Percentiles rank a stretch among this genome's conserved stretches.
Conservation (phyloP, 2,888 invertebrate genomes). For the Cyrtodaria siliqua region DNA sequence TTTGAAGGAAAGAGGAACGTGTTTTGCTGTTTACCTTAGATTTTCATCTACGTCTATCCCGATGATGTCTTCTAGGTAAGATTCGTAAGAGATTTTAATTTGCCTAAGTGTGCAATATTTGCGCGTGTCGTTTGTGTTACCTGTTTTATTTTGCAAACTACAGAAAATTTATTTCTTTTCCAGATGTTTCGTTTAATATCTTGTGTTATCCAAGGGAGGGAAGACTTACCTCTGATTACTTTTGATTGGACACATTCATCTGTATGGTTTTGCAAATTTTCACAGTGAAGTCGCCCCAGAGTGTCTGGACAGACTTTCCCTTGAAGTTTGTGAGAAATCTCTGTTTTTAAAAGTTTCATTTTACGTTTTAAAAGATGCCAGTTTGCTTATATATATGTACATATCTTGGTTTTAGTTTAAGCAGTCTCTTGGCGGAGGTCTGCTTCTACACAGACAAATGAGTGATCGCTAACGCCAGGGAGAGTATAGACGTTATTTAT, state of each 20-base stretch:
- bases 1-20: too few relatives aligned
- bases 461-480: conserved; percentile 8
- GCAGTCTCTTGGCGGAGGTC: not conserved
- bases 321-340: not conserved
- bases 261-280: not conserved
- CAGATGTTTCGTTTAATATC: conserved; percentile 1
- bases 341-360: not conserved
- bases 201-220: conserved; percentile 15
- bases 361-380: too few relatives aligned
- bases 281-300: too few relatives aligned
- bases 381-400: too few relatives aligned
- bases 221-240: conserved; percentile 1
- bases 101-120: too few relatives aligned
- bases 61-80: too few relatives aligned
- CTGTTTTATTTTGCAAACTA: too few relatives aligned
- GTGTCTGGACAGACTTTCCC: too few relatives aligned
- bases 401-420: not conserved
- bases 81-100: too few relatives aligned
- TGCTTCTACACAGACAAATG: not conserved
- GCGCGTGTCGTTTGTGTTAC: too few relatives aligned
- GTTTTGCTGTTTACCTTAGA: too few relatives aligned
- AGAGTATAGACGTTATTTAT: not conserved
- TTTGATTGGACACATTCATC: conserved; percentile 1
- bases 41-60: too few relatives aligned
- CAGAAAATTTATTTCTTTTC: not conserved